Conservation (phyloP, 23 tunicate species). For the Trididemnum miniatum region DNA sequence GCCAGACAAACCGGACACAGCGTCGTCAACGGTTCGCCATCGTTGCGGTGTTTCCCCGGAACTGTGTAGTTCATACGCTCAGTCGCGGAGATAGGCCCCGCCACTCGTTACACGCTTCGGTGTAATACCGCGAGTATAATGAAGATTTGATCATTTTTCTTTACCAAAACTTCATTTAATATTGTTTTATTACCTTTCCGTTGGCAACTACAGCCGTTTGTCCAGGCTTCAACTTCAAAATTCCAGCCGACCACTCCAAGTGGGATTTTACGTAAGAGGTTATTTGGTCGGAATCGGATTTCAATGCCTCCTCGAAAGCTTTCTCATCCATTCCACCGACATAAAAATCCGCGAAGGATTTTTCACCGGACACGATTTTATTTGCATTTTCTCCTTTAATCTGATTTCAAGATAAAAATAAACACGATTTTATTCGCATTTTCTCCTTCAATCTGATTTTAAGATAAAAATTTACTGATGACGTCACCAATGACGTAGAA, state of each 20-base stretch:
- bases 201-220: slow-evolving; percentile 73
- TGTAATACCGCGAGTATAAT: too few relatives aligned
- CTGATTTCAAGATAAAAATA: slow-evolving; percentile 41
- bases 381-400: slow-evolving; percentile 75
- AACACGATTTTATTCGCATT: slow-evolving; percentile 53
- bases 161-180: too few relatives aligned
- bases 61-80: too few relatives aligned
- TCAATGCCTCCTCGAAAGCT: slow-evolving; percentile 49
- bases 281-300: slow-evolving; percentile 23
- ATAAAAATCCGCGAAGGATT: slow-evolving; percentile 61
- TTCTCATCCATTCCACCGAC: slow-evolving; percentile 85
- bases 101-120: too few relatives aligned
- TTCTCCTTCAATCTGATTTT: slow-evolving; percentile 60
- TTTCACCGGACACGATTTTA: slow-evolving; percentile 48
- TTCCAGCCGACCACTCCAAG: slow-evolving; percentile 37
- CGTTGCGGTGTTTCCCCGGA: too few relatives aligned
- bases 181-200: slow-evolving; percentile 82
- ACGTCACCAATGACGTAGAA: too few relatives aligned
- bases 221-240: slow-evolving; percentile 63
- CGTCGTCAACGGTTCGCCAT: too few relatives aligned
- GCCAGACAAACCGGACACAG: too few relatives aligned
- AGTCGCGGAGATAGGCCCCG: too few relatives aligned
- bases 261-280: slow-evolving; percentile 53
- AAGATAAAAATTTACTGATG: too few relatives aligned
- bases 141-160: too few relatives aligned